Percentiles rank a stretch among this genome's conserved stretches.
These are phyloP conservation scores for Menura novaehollandiae DNA, from an alignment of 2,113 vertebrate genomes.

Conservation along the genomic window DNA sequence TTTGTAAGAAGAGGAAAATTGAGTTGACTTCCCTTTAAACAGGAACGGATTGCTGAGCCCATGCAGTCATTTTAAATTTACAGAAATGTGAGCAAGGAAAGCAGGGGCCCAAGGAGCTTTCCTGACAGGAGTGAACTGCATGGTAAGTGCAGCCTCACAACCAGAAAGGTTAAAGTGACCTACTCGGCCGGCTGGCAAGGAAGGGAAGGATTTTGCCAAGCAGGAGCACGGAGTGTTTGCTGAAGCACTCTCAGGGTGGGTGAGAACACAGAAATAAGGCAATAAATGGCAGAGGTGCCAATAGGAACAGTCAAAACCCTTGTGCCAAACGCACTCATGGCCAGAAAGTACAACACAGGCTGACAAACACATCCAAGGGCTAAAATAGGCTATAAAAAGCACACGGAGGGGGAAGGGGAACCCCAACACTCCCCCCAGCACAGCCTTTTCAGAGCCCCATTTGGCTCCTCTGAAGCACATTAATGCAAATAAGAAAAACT, in stretches of 20 bases:
- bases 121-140: background rate
- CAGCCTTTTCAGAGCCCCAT: background rate
- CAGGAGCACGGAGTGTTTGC: accelerated
- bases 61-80: background rate
- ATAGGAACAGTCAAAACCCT: background rate
- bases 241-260: background rate
- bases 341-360: accelerated
- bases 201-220: background rate
- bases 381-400: background rate
- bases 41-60: background rate
- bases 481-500: background rate
- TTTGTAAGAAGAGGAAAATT: background rate
- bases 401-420: accelerated
- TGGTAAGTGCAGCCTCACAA: background rate
- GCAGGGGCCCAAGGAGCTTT: background rate
- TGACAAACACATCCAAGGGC: background rate
- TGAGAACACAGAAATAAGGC: background rate
- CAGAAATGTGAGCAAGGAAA: background rate
- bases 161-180: background rate
- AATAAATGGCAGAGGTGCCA: accelerated
- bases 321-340: accelerated
- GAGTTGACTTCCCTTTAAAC: background rate
- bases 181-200: background rate
- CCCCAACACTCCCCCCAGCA: background rate
- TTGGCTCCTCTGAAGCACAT: background rate